phyloP scores from a whole-genome alignment of 1,140 invertebrate species.

The Dreissena polymorpha region DNA sequence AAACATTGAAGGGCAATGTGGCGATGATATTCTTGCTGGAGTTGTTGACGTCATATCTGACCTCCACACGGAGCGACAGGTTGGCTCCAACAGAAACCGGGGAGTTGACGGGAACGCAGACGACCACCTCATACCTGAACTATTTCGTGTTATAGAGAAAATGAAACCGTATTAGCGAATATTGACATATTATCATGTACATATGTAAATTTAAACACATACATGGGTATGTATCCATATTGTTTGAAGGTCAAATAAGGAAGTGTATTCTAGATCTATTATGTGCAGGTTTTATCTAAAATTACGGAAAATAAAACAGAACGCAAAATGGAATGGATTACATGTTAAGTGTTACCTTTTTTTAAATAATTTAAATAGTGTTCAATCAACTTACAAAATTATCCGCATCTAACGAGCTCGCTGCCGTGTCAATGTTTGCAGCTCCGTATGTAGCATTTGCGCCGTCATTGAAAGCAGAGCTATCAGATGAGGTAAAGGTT shows the following conservation, averaged over 20 bases:
- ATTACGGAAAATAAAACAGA: too few species aligned
- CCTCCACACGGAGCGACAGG: background rate
- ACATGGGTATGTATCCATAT: too few species aligned
- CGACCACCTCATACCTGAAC: conserved; percentile 15
- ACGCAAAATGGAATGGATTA: too few species aligned
- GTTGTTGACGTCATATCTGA: background rate
- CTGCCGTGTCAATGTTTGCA: conserved; percentile 15
- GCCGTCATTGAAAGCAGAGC: background rate
- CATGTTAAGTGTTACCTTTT: too few species aligned
- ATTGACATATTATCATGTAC: too few species aligned
- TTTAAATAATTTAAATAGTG: too few species aligned
- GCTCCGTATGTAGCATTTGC: conserved; percentile 1
- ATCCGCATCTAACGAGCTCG: background rate
- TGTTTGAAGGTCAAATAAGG: too few species aligned
- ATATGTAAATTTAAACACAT: too few species aligned
- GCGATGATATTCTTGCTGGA: background rate
- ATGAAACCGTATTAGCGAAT: too few species aligned
- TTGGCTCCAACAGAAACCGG: background rate
- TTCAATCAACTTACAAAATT: conserved; percentile 18
- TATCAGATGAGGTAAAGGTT: conserved; percentile 1
- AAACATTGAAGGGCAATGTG: background rate
- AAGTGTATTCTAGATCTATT: too few species aligned
- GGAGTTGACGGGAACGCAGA: conserved; percentile 18
- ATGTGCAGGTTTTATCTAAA: too few species aligned
- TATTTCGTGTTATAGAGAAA: background rate